Evolutionary conservation across 2,113 vertebrate genomes (phyloP), one percentile per base, ranked within the genome.

Genomic region (Sialia sialis): DNA sequence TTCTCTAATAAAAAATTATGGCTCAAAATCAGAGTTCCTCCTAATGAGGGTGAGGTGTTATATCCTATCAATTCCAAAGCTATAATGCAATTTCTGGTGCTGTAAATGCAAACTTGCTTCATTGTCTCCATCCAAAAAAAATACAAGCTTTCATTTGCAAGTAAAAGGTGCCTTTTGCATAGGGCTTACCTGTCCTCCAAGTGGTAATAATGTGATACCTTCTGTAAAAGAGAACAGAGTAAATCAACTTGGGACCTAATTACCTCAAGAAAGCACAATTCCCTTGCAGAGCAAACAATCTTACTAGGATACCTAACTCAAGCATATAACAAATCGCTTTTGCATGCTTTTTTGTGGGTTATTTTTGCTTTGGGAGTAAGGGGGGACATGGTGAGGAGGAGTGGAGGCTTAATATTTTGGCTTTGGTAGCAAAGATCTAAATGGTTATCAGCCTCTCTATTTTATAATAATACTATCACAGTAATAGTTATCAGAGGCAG

Each of bases 361-460:
- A 56, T 59, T 67, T 48, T 85, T 58, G 10, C 4, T 91, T 56
- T n/a, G 32, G 9, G 29, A 38, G 9, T 70, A 43, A 55, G 10
- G 5, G 11, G 4, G 5, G 2, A 6, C 11, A 17, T 78, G 4
- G 2, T 4, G 13, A 49, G 6, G 5, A 4, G 6, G 5, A 15
- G 14, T 4, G 8, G 5, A 15, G 16, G 8, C 52, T 89, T 69
- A 58, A 27, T 60, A 48, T 84, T 68, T 94, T 87, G 13, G 4
- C 22, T 84, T 81, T 84, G 19, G 41, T 56, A 68, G 11, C 9
- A 20, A 66, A 72, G 36, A 17, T 51, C 34, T 48, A 66, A 83
- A 86, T 26, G 13, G 10, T 41, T 59, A 49, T 22, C 25, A 27
- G 34, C 9, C 10, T 59, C 29, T 62, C 17, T 58, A 30, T 55